These are phyloP conservation scores for Oxygymnocypris stewartii DNA, from an alignment of 2,113 vertebrate genomes.

Conservation along the genomic window DNA sequence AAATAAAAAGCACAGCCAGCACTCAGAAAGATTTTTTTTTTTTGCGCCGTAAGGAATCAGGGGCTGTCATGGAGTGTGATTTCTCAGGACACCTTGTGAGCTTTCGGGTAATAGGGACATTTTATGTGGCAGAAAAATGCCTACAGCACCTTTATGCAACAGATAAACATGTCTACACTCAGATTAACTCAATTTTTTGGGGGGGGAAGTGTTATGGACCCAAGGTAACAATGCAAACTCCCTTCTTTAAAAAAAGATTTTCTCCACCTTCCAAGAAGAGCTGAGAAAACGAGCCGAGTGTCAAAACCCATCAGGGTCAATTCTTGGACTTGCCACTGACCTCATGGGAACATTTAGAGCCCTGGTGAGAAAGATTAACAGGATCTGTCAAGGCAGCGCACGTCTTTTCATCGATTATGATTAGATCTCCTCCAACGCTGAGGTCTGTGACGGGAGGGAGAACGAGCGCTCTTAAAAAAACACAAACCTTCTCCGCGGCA, in stretches of 20 bases:
- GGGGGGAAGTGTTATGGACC: neutral
- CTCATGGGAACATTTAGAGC: constrained; percentile 8
- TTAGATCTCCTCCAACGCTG: constrained; percentile 58
- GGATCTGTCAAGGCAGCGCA: constrained; percentile 52
- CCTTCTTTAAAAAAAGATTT: constrained; percentile 17
- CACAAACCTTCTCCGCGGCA: constrained; percentile 14
- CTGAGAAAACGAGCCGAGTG: neutral
- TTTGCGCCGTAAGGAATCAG: neutral
- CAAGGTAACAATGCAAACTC: neutral
- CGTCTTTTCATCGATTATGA: constrained; percentile 65
- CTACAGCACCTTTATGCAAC: neutral
- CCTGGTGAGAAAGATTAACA: constrained; percentile 59
- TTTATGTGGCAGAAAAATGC: neutral
- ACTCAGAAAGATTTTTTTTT: neutral
- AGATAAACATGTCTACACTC: neutral
- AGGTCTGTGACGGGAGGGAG: neutral
- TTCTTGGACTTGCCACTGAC: constrained; percentile 21
- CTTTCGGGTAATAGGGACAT: neutral
- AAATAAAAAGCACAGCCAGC: neutral
- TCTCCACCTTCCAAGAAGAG: neutral
- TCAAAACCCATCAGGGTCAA: constrained; percentile 36
- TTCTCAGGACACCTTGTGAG: neutral
- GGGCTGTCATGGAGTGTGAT: neutral
- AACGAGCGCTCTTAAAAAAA: neutral
- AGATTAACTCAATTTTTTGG: neutral